Base-by-base conservation (phyloP, 2,797 vertebrate genomes). In the Phyllotis vaccarum region DNA sequence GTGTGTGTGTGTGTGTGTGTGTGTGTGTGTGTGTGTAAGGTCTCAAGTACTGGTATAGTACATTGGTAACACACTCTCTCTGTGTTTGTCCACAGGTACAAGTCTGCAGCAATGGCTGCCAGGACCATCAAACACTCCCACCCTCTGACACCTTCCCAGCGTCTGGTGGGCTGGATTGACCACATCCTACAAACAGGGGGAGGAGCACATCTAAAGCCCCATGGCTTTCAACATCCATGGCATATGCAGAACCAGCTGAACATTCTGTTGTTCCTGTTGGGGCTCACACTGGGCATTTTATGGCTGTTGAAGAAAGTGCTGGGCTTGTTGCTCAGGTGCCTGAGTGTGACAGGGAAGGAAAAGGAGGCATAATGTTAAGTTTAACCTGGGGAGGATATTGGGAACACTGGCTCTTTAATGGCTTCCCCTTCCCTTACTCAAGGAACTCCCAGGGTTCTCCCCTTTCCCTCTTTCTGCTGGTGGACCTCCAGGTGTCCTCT, bases 141-240 rank as follows among this genome's bases (percentile, higher is more conserved):
- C 22, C 98, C 98, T 0, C 93, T 98, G 43, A 97, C 98, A 27
- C 98, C 98, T 1, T 83, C 95, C 21, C 98, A 98, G 90, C 74
- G 97, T 46, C 94, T 99, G 62, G 90, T 98, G 43, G 96, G 96
- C 90, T 99, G 99, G 99, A 98, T 98, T 31, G 97, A 99, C 62
- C 98, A 99, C 93, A 96, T 99, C 82, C 96, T 99, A 46, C 98
- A 97, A 68, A 97, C 97, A 1, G 96, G 98, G 10, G 98, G 98
- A 27, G 98, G 98, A 0, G 52, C 93, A 17, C 98, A 99, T 96
- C 98, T 99, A 19, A 98, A 90, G 27, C 98, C 98, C 0, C 88
- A 91, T 21, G 97, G 94, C 12, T 96, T 98, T 80, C 96, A 91
- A 8, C 98, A 98, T 76, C 93, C 97, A 0, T 98, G 98, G 98